These are phyloP conservation scores for Tangara arthus DNA, from an alignment of 2,797 vertebrate species.

Conservation along the genomic window DNA sequence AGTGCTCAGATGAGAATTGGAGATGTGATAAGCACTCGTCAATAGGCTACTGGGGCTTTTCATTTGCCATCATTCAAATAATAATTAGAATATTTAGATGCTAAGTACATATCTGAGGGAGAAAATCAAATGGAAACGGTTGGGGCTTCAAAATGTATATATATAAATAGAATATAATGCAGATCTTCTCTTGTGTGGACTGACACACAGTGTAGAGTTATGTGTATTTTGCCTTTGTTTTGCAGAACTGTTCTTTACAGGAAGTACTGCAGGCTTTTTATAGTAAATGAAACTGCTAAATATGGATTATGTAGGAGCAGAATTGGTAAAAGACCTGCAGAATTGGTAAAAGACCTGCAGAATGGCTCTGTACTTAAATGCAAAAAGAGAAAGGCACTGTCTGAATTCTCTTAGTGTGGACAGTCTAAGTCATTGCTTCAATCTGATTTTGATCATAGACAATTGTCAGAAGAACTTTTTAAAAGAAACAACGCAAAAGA, in stretches of 20 bases:
- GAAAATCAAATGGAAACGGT: conserved; percentile 19
- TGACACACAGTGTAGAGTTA: neutral
- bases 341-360: neutral
- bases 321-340: neutral
- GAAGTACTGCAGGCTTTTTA: conserved; percentile 36
- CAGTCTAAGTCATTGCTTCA: neutral
- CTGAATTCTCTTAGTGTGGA: neutral
- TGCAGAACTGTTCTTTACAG: conserved; percentile 23
- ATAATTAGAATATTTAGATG: conserved; percentile 64
- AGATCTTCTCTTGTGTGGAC: conserved; percentile 14
- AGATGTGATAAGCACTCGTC: conserved; percentile 49
- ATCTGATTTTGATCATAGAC: neutral
- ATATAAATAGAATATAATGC: conserved; percentile 31
- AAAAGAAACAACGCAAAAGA: neutral
- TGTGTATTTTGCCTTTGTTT: conserved; percentile 34
- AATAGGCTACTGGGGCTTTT: conserved; percentile 43
- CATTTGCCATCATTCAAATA: conserved; percentile 45
- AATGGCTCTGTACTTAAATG: neutral
- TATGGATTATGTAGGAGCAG: conserved; percentile 46
- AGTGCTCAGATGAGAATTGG: conserved; percentile 46
- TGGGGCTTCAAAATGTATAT: neutral
- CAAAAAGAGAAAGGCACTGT: neutral
- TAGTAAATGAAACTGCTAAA: conserved; percentile 45
- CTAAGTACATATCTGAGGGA: conserved; percentile 34
- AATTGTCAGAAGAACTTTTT: neutral